These are phyloP conservation scores for Sylvilagus floridanus DNA, from an alignment of 2,797 vertebrate genomes.

Conservation along the genomic window DNA sequence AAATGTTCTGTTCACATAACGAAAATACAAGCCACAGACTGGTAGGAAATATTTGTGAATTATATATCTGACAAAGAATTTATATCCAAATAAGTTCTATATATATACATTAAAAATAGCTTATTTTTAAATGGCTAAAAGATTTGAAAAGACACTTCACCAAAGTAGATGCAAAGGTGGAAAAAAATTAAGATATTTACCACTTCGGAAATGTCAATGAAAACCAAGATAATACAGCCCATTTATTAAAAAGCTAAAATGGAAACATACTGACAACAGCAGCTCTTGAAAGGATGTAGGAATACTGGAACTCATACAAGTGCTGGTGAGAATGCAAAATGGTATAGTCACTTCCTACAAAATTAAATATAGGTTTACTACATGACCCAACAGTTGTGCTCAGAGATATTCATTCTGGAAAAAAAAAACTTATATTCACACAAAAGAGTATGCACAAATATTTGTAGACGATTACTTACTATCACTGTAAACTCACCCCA, in stretches of 20 bases:
- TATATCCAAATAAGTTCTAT: not conserved
- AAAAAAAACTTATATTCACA: not conserved
- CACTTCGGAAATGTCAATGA: conserved; percentile 10
- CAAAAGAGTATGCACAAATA: not conserved
- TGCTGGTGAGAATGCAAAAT: not conserved
- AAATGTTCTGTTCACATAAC: not conserved
- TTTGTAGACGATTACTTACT: not conserved
- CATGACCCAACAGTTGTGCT: not conserved
- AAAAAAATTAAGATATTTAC: conserved; percentile 26
- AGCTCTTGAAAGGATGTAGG: not conserved
- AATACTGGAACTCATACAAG: not conserved
- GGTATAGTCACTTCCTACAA: not conserved
- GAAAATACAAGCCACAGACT: not conserved
- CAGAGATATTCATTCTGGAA: not conserved
- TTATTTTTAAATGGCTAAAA: conserved; percentile 38
- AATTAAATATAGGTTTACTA: not conserved
- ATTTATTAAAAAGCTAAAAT: not conserved
- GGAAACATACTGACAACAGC: not conserved
- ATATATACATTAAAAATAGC: too few relatives aligned
- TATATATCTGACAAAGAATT: not conserved
- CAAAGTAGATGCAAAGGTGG: not conserved
- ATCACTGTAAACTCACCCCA: not conserved
- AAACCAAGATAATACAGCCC: not conserved
- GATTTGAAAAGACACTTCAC: not conserved
- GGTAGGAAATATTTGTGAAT: conserved; percentile 36